Evolutionary conservation across 1,140 invertebrate genomes (phyloP).

Genomic region (Gonioctena quinquepunctata): DNA sequence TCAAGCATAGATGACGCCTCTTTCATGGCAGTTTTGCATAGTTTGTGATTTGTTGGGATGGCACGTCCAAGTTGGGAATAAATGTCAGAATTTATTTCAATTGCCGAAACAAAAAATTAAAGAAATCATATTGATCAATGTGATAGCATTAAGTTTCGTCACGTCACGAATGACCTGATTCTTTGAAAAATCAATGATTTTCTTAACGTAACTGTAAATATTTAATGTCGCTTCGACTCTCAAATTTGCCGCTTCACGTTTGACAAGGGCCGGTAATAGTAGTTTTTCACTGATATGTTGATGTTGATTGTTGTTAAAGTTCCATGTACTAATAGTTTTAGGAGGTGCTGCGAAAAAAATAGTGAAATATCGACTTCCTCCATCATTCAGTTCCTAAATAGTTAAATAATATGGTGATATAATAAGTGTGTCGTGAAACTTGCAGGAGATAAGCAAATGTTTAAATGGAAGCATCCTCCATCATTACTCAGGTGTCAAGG

Average conservation of each 20-base stretch:
- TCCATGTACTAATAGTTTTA: background rate
- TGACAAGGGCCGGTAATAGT: background rate
- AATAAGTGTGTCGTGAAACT: conserved; percentile 1
- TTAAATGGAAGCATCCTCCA: conserved; percentile 98
- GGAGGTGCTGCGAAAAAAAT: background rate
- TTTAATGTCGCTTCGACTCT: too few species aligned
- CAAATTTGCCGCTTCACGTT: background rate
- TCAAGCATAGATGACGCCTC: too few species aligned
- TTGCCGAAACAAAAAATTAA: too few species aligned
- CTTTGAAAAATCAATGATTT: too few species aligned
- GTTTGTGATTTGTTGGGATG: too few species aligned
- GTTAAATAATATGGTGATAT: background rate
- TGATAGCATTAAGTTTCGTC: too few species aligned
- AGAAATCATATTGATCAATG: too few species aligned
- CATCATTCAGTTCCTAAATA: background rate
- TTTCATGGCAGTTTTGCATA: too few species aligned
- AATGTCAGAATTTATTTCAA: too few species aligned
- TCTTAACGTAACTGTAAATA: too few species aligned
- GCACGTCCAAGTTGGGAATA: too few species aligned
- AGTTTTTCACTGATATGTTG: background rate
- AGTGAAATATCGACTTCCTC: background rate
- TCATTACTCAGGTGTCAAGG: conserved; percentile 95
- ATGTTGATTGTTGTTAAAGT: conserved; percentile 6
- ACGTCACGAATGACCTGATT: too few species aligned
- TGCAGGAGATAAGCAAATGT: conserved; percentile 64